Evolutionary conservation across 1,140 invertebrate genomes (phyloP).

Genomic region (Drosophila tsacasi): DNA sequence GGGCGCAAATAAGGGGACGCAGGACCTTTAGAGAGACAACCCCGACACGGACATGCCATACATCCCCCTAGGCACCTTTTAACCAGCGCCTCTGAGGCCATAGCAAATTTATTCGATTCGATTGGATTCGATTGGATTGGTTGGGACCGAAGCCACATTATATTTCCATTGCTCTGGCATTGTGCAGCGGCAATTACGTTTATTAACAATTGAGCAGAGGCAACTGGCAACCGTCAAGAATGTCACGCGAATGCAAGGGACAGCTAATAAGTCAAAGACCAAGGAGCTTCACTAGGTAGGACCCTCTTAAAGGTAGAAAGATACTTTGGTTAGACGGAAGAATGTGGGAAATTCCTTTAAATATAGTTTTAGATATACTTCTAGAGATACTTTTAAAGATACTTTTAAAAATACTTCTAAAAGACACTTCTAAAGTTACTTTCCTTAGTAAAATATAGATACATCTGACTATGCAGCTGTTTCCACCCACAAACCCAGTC

Average conservation of each 20-base stretch:
- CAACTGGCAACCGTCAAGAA: slow-evolving; percentile 13
- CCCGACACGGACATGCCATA: not conserved
- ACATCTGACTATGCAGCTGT: not conserved
- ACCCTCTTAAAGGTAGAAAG: not conserved
- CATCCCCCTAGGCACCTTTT: slow-evolving; percentile 54
- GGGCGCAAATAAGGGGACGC: not conserved
- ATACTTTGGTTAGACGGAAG: not conserved
- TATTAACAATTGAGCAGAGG: slow-evolving; percentile 30
- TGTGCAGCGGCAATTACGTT: slow-evolving; percentile 53
- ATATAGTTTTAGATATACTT: not conserved
- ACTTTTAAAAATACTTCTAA: not conserved
- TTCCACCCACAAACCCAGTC: not conserved
- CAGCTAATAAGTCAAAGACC: slow-evolving; percentile 9
- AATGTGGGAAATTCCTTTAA: not conserved
- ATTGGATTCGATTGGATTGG: slow-evolving; percentile 18
- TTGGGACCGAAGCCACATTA: not conserved
- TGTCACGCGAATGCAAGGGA: slow-evolving; percentile 5
- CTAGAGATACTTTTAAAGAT: not conserved
- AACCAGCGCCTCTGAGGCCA: slow-evolving; percentile 14
- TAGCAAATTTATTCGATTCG: slow-evolving; percentile 55
- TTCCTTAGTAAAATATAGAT: not conserved
- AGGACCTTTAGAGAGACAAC: not conserved
- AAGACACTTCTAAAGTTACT: too few species aligned
- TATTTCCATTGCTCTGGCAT: slow-evolving; percentile 22
- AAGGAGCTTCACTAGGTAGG: not conserved